Conservation (phyloP, 2,113 vertebrate species). For the Erythrocercus mccallii region DNA sequence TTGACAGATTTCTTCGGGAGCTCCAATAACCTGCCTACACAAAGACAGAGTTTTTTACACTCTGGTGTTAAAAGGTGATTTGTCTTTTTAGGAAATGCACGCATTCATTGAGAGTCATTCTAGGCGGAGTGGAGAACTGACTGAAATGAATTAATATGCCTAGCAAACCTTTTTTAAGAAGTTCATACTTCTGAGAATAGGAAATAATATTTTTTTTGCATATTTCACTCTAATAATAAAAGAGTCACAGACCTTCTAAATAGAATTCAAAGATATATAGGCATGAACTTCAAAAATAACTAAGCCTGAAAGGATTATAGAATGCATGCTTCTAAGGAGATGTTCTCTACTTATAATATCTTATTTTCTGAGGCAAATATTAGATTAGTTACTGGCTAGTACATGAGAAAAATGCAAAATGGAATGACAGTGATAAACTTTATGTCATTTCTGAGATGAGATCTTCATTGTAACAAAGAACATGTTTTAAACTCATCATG, state of each 20-base stretch:
- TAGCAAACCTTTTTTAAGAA: background rate
- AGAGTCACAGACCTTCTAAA: background rate
- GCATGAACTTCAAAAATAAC: background rate
- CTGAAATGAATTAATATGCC: background rate
- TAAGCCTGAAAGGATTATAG: background rate
- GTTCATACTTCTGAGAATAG: background rate
- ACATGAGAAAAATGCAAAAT: background rate
- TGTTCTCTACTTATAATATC: background rate
- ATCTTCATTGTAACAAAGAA: background rate
- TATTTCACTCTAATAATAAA: background rate
- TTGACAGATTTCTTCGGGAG: background rate
- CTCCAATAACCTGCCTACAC: background rate
- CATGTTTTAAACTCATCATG: background rate
- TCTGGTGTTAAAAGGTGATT: constrained; percentile 43
- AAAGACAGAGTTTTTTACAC: background rate
- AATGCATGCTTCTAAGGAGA: background rate
- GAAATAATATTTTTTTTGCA: background rate
- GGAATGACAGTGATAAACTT: background rate
- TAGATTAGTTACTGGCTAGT: background rate
- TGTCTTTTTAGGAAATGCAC: constrained; percentile 21
- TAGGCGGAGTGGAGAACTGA: constrained; percentile 12
- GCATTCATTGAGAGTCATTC: constrained; percentile 41
- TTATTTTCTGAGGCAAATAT: background rate
- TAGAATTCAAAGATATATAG: background rate
- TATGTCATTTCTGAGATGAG: background rate